Conservation (phyloP, 2,797 vertebrate species). For the Hoplostethus mediterraneus region DNA sequence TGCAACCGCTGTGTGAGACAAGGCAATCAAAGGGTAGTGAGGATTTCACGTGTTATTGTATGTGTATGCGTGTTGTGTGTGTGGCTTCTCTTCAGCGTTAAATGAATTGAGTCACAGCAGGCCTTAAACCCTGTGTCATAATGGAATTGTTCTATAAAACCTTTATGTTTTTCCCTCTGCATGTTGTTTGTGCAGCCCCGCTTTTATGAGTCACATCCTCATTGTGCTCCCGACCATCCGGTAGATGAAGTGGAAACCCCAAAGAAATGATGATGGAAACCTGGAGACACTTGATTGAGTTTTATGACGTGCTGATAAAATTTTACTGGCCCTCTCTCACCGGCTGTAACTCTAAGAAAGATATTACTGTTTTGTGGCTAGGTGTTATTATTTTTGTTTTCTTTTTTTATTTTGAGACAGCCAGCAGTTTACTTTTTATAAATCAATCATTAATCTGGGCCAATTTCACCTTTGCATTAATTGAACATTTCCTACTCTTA, state of each 20-base stretch:
- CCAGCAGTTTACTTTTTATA: conserved; percentile 8
- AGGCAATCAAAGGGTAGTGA: neutral
- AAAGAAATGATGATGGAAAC: conserved; percentile 75
- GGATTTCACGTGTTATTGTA: neutral
- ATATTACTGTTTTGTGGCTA: conserved; percentile 10
- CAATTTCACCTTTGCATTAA: conserved; percentile 15
- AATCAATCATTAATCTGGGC: conserved; percentile 1
- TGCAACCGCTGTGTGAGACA: neutral
- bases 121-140: conserved; percentile 65
- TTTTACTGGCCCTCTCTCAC: conserved; percentile 66
- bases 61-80: conserved; percentile 18
- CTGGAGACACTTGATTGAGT: conserved; percentile 65
- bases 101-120: conserved; percentile 48
- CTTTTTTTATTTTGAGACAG: conserved; percentile 23
- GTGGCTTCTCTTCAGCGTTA: conserved; percentile 35
- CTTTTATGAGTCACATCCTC: conserved; percentile 81
- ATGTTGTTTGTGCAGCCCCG: conserved; percentile 39
- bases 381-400: conserved; percentile 32
- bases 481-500: neutral
- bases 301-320: conserved; percentile 77
- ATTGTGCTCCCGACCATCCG: conserved; percentile 71
- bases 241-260: conserved; percentile 81
- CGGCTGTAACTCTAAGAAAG: conserved; percentile 37
- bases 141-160: conserved; percentile 85
- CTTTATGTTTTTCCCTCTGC: conserved; percentile 56